Conservation (phyloP, 1,140 invertebrate species). For the Luehdorfia chinensis region DNA sequence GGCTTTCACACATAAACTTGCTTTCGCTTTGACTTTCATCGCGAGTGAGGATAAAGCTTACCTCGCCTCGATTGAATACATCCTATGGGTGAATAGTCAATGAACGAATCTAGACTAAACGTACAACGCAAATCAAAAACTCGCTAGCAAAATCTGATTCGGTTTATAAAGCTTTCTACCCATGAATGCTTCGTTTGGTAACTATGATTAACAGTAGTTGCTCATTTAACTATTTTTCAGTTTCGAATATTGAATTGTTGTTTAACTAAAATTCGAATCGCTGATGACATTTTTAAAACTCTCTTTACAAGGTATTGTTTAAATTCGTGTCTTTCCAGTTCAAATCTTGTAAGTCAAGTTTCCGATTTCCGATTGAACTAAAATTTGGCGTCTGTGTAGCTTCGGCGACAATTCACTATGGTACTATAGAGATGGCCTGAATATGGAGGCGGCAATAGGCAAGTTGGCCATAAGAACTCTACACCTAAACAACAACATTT, state of each 20-base stretch:
- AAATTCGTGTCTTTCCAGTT: background rate
- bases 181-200: conserved; percentile 28
- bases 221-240: conserved; percentile 3
- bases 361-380: too few species aligned
- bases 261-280: background rate
- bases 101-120: conserved; percentile 55
- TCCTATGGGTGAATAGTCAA: conserved; percentile 58
- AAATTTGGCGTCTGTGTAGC: too few species aligned
- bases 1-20: conserved; percentile 62
- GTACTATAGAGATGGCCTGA: too few species aligned
- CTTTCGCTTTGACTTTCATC: conserved; percentile 64
- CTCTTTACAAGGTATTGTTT: background rate
- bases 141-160: conserved; percentile 40
- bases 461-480: too few species aligned
- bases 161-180: conserved; percentile 31
- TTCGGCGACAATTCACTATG: too few species aligned
- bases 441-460: too few species aligned
- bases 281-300: background rate
- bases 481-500: too few species aligned
- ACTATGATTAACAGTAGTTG: conserved; percentile 7
- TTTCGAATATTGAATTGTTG: background rate
- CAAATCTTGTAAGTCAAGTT: too few species aligned
- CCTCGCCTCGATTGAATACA: conserved; percentile 49
- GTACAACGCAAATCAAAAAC: conserved; percentile 48
- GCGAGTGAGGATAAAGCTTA: conserved; percentile 44